Percentiles rank a stretch among this genome's conserved stretches.
phyloP scores from a whole-genome alignment of 2,797 vertebrate genomes.

The Coregonus suidteri region DNA sequence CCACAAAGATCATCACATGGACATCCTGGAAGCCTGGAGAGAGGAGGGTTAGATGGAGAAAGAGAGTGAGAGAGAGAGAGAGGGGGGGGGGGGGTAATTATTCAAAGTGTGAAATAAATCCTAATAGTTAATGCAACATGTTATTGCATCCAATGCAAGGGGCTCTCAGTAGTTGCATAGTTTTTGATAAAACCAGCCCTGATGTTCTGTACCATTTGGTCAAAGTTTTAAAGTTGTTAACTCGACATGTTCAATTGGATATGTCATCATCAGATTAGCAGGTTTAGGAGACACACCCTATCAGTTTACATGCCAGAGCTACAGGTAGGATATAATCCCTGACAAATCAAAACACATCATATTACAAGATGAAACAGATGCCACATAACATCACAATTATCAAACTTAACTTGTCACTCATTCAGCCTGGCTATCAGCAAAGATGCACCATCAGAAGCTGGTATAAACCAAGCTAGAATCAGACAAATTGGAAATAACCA shows the following conservation, averaged over 20 bases:
- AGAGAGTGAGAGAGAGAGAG: background rate
- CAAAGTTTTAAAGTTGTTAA: background rate
- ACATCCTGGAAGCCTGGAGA: conserved; percentile 94
- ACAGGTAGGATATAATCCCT: background rate
- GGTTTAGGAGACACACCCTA: background rate
- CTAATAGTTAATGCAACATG: background rate
- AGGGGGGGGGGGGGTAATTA: no score
- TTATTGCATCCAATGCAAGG: background rate
- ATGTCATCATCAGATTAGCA: no score
- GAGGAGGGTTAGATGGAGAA: background rate
- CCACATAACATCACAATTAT: background rate
- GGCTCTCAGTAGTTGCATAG: no score
- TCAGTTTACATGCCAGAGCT: background rate
- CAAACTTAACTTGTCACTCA: background rate
- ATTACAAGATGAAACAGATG: background rate
- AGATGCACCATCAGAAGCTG: background rate
- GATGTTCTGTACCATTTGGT: background rate
- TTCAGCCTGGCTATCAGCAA: background rate
- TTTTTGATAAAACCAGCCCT: no score
- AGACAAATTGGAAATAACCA: background rate
- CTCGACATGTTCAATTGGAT: no score
- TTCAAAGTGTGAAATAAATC: background rate
- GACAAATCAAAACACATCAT: background rate
- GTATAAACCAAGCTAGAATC: background rate
- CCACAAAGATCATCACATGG: conserved; percentile 98